Evolutionary conservation across 1,140 invertebrate species (phyloP).

Genomic region (Fopius arisanus): DNA sequence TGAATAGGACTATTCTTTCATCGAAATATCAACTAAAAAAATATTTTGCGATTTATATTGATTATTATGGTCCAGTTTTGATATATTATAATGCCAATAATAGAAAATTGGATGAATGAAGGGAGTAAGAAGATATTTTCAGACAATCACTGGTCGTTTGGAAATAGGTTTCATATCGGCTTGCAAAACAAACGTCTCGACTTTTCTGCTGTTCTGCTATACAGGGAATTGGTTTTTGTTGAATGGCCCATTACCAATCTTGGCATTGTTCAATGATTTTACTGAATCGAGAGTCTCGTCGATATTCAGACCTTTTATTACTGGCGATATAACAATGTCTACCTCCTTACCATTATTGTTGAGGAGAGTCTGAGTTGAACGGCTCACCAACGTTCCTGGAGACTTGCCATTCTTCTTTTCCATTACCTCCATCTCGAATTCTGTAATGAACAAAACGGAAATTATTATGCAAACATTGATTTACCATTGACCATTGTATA

Average conservation of each 20-base stretch:
- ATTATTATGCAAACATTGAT: background rate
- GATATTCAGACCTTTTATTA: slow-evolving; percentile 36
- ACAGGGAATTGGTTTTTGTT: slow-evolving; percentile 50
- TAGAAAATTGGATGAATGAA: background rate
- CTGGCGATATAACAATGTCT: slow-evolving; percentile 8
- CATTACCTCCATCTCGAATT: slow-evolving; percentile 50
- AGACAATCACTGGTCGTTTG: slow-evolving; percentile 47
- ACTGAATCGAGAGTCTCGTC: slow-evolving; percentile 37
- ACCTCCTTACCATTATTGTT: slow-evolving; percentile 41
- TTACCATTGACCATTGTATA: too few species aligned
- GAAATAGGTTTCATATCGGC: slow-evolving; percentile 47
- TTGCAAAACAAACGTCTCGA: slow-evolving; percentile 34
- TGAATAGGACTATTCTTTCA: too few species aligned
- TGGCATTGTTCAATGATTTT: slow-evolving; percentile 42
- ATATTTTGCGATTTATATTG: slow-evolving; percentile 21
- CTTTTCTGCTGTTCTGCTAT: slow-evolving; percentile 43
- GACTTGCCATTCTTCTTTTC: slow-evolving; percentile 45
- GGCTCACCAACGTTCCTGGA: slow-evolving; percentile 31
- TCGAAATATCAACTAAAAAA: too few species aligned
- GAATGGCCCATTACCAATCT: slow-evolving; percentile 52
- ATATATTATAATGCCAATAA: slow-evolving; percentile 26
- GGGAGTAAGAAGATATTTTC: background rate
- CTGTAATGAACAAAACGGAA: slow-evolving; percentile 36
- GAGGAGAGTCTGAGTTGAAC: slow-evolving; percentile 46
- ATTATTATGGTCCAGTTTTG: slow-evolving; percentile 6